These are phyloP conservation scores for Bubo blakistoni DNA, from an alignment of 2,113 vertebrate species.

Conservation along the genomic window DNA sequence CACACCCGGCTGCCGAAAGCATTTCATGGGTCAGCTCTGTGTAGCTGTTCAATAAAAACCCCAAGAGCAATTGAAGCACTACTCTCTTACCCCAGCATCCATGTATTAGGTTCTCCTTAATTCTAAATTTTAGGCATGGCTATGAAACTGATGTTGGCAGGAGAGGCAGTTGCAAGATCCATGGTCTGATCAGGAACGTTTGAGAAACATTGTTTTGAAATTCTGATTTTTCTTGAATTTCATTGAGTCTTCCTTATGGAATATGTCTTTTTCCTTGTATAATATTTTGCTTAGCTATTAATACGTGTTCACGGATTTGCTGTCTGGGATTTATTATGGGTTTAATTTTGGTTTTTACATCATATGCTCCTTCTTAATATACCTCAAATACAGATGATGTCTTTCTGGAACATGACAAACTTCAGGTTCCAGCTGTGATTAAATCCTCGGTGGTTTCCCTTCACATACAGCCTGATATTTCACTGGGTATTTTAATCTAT, in stretches of 20 bases:
- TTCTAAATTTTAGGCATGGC: background rate
- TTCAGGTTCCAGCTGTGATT: background rate
- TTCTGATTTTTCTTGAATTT: background rate
- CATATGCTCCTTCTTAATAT: background rate
- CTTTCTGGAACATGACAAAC: background rate
- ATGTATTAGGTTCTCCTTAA: background rate
- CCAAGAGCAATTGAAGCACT: background rate
- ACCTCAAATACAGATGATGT: background rate
- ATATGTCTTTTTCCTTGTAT: background rate
- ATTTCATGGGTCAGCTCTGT: background rate
- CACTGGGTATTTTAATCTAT: background rate
- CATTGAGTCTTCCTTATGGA: background rate
- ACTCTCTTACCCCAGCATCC: too few relatives aligned
- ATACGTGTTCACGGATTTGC: background rate
- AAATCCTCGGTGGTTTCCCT: background rate
- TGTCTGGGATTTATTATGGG: background rate
- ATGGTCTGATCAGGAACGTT: background rate
- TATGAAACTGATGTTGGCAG: background rate
- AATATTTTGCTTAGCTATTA: background rate
- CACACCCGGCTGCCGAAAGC: background rate
- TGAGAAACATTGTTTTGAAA: background rate
- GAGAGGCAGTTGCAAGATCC: background rate
- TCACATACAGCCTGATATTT: background rate
- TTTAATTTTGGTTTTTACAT: background rate
- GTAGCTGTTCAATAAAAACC: background rate